phyloP scores from a whole-genome alignment of 2,888 invertebrate species.

The Gryllus longicercus region DNA sequence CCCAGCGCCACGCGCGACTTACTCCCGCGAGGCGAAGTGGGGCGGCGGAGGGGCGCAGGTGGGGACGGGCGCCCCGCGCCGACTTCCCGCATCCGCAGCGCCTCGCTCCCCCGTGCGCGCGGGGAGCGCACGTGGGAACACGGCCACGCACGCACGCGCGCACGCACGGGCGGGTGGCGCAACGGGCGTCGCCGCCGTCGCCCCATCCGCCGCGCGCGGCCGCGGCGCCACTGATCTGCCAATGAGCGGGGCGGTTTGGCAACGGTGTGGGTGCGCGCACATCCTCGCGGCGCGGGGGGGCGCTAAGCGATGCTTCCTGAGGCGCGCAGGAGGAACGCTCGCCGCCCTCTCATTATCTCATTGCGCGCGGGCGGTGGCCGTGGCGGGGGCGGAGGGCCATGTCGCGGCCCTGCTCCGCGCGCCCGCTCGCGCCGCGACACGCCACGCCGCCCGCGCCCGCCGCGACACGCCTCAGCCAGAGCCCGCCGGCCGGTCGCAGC shows the following conservation, averaged over 20 bases:
- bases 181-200: not conserved
- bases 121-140: no score
- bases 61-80: not conserved
- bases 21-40: no score
- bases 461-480: not conserved
- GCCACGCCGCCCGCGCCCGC: no score
- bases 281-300: not conserved
- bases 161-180: not conserved
- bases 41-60: not conserved
- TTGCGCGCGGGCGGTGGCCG: not conserved
- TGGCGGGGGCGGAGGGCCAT: not conserved
- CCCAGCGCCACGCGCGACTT: no score
- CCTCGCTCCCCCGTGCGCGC: not conserved
- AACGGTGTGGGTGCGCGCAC: not conserved
- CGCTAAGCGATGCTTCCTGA: not conserved
- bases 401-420: not conserved
- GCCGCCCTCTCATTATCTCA: not conserved
- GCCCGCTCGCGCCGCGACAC: not conserved
- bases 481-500: conserved; percentile 9
- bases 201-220: not conserved
- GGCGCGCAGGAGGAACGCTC: not conserved
- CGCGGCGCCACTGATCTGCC: conserved; percentile 5
- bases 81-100: conserved; percentile 7
- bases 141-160: not conserved
- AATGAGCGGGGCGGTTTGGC: not conserved